Evolutionary conservation across 2,888 invertebrate species (phyloP), one percentile per base, ranked within the genome.

Genomic region (Drosophila lacicola): DNA sequence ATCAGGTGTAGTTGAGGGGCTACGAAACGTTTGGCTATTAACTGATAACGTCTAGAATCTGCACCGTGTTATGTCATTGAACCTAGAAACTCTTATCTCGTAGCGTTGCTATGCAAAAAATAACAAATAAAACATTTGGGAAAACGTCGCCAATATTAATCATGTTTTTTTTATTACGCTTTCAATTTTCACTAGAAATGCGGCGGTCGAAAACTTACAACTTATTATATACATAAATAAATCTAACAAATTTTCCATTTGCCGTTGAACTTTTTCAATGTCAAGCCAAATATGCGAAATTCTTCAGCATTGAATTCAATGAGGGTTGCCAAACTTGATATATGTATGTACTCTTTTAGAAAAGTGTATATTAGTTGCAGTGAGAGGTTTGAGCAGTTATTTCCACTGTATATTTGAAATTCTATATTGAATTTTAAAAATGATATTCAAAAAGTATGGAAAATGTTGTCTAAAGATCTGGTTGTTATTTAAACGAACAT

Each of bases 1-100:
- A 81, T 78, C 62, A 72, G 51, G 44, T 57, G 25, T 42, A 39
- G 41, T 29, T 53, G 17, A 6, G n/a, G 29, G 57, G 14, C 11
- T 29, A 36, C 47, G n/a, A 17, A 50, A 47, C 9, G 45, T 11
- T 33, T 49, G 53, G 44, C 51, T 39, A 10, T 47, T 44, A 25
- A 56, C 57, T 66, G 21, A 55, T 65, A 49, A 56, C 21, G 54
- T 60, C 47, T 56, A 10, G 46, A 67, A 57, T 63, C 50, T 46
- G 29, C 17, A 14, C 11, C 13, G 11, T 25, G n/a, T 65, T 82
- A 74, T 87, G 82, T 68, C 77, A 63, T 68, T 82, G 77, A 82
- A 84, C 88, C 60, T 49, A 50, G 42, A 58, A 81, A 61, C 61
- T 49, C 71, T 71, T 77, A 78, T 87, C 84, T 71, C 46, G 46